These are phyloP conservation scores for Saccostrea cuccullata DNA, from an alignment of 1,140 invertebrate genomes.

Conservation along the genomic window DNA sequence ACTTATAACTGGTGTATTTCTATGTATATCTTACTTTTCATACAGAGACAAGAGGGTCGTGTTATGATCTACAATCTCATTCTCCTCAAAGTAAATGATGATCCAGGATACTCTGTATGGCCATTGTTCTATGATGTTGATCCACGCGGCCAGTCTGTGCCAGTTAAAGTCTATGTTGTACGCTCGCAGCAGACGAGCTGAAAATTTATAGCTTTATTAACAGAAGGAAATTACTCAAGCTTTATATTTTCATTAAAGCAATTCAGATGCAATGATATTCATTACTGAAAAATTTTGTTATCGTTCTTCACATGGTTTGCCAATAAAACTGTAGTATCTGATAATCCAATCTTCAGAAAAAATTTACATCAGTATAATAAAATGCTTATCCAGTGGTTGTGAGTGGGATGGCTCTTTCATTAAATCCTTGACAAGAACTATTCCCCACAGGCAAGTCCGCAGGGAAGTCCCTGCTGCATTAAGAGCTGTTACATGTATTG, in stretches of 20 bases:
- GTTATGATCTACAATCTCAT: slow-evolving; percentile 92
- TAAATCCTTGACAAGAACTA: background rate
- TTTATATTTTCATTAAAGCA: no score
- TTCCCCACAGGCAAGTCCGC: background rate
- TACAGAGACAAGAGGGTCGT: slow-evolving; percentile 92
- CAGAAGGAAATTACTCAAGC: no score
- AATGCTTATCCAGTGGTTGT: no score
- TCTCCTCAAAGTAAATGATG: slow-evolving; percentile 94
- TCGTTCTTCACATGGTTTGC: no score
- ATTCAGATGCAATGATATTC: no score
- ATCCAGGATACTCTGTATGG: slow-evolving; percentile 98
- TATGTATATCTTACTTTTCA: slow-evolving; percentile 87
- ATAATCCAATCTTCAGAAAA: no score
- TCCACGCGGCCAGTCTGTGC: slow-evolving; percentile 97
- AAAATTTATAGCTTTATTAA: background rate
- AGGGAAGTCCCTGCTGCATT: background rate
- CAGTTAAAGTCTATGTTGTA: slow-evolving; percentile 99
- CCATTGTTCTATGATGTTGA: slow-evolving; percentile 99
- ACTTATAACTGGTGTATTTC: no score
- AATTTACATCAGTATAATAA: no score
- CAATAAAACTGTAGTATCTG: no score
- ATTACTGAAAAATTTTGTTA: no score
- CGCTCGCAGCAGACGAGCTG: slow-evolving; percentile 94
- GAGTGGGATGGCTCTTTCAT: no score
- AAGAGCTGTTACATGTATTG: no score